Percentiles rank a stretch among this genome's conserved stretches.
Evolutionary conservation across 2,888 invertebrate genomes (phyloP).

Genomic region (Sturmia bella): DNA sequence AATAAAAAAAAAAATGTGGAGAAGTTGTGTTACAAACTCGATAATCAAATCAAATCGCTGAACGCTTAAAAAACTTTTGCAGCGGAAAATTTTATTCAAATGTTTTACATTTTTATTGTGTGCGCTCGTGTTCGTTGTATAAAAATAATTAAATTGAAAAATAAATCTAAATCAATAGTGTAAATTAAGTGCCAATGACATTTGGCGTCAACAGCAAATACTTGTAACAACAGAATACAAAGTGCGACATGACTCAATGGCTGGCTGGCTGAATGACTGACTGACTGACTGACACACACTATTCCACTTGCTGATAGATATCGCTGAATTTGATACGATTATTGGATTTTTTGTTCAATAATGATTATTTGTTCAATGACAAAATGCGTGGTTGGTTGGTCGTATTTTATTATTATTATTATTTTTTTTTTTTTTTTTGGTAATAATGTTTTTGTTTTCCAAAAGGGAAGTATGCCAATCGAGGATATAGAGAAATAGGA

Average conservation of each 20-base stretch:
- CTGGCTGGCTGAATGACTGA: neutral
- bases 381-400: constrained; percentile 46
- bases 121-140: neutral
- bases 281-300: too few species aligned
- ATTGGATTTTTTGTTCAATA: constrained; percentile 40
- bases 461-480: constrained; percentile 30
- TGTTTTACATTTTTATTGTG: constrained; percentile 32
- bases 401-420: constrained; percentile 10
- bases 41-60: neutral
- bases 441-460: neutral
- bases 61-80: neutral
- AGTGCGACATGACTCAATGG: constrained; percentile 14
- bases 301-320: constrained; percentile 8
- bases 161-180: constrained; percentile 48
- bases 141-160: constrained; percentile 41
- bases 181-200: constrained; percentile 67
- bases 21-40: neutral
- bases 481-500: neutral
- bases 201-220: constrained; percentile 55
- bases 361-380: constrained; percentile 39
- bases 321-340: constrained; percentile 44
- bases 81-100: constrained; percentile 17
- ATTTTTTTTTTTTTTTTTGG: too few species aligned
- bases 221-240: neutral
- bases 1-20: constrained; percentile 10